Base-by-base conservation (phyloP, 2,888 invertebrate species). In the Archaeoteleia sp. region DNA sequence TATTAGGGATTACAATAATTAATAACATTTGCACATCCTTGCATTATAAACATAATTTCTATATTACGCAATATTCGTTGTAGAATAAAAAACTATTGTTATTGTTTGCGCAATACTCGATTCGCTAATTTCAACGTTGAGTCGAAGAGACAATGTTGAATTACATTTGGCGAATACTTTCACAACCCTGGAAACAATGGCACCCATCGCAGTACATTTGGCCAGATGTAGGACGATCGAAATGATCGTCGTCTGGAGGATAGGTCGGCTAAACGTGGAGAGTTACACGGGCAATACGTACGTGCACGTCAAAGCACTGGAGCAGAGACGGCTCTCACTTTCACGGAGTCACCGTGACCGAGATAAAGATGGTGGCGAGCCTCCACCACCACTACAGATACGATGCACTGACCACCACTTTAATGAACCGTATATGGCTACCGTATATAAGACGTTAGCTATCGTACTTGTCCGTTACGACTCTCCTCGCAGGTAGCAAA, bases 271-370 rank as follows among this genome's bases (percentile, higher is more conserved):
- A 49, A 58, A 54, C 29, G 46, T 43, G 39, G 14, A 42, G 42
- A 43, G 46, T 54, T 40, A 29, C 57, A 42, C 40, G 39, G 39
- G 55, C 37, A 35, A 53, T 55, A 67, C 61, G 49, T 67, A 61
- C 57, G 61, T 30, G 67, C 49, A 46, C 61, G 62, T 67, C 67
- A 62, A 62, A 67, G 67, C 67, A 51, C 53, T 62, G 43, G 57
- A 62, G 55, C 67, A 51, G 62, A 75, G 73, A 72, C 69, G 78
- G 79, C 83, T 82, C 83, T 83, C 82, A 82, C 83, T 83, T 83
- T 83, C 83, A 82, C 82, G 75, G 74, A 82, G 82, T 83, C 81
- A 76, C 83, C 83, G 81, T 83, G 83, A 83, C 83, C 83, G 83
- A 83, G 82, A 82, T 83, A 81, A 79, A 79, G 78, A 82, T 79